Base-by-base conservation (phyloP, 2,888 invertebrate species). In the Malthinus seriepunctatus region DNA sequence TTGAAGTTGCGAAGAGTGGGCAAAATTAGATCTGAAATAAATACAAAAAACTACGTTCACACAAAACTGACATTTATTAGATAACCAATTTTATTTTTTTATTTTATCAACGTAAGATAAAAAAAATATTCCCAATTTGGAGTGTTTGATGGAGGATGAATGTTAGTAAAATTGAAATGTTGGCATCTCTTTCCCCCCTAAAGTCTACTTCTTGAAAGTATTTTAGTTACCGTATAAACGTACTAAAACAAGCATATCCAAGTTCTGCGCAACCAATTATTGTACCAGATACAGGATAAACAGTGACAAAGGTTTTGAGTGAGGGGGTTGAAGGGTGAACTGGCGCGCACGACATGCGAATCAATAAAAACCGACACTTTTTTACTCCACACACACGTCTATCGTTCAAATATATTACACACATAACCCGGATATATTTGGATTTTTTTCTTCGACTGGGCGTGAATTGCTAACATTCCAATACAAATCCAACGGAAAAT, bases 311-410 rank as follows among this genome's bases (percentile, higher is more conserved):
- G 73, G 71, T 63, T 67, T 67, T 56, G 61, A 68, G 64, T 52
- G 60, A 59, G 57, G 60, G 58, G 63, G 66, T 59, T 56, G 64
- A 50, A 62, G 61, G 53, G 63, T 60, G 55, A 64, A 68, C 66
- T 69, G 68, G 70, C 70, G 73, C 70, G 71, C 69, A 70, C 71
- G 69, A 69, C 72, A 70, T 69, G 66, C 71, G 72, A 75, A 75
- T 75, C 75, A 74, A 75, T 75, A 75, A 75, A 75, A 75, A 74
- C 72, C 73, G 74, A 74, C 74, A 75, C 73, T 73, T 74, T 69
- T 74, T 69, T 71, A 64, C 66, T 66, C 68, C 62, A 64, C 68
- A 64, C 68, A 69, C 70, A 69, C 68, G 68, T 68, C 69, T 69
- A 64, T 60, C 65, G 65, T 63, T 63, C 67, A 65, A 60, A 56